Conservation (phyloP, 1,140 invertebrate species). For the Lordiphosa stackelbergi region DNA sequence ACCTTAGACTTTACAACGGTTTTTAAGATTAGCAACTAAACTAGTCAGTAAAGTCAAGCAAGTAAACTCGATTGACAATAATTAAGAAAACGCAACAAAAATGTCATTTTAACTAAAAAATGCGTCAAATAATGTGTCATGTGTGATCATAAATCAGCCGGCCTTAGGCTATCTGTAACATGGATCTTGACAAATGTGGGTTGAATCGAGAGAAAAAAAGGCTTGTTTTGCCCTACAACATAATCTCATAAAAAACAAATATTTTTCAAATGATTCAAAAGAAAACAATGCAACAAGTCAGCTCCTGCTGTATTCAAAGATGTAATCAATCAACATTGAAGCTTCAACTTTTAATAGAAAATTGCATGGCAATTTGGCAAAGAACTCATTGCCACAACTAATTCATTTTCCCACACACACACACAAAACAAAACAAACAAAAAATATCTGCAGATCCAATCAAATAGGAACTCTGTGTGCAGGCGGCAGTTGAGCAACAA, state of each 20-base stretch:
- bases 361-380: constrained; percentile 23
- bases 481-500: constrained; percentile 52
- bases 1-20: too few relatives aligned
- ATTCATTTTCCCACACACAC: constrained; percentile 12
- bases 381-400: constrained; percentile 33
- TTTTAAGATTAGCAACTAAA: too few relatives aligned
- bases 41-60: too few relatives aligned
- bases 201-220: constrained; percentile 17
- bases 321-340: too few relatives aligned
- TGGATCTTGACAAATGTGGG: constrained; percentile 61
- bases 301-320: background rate
- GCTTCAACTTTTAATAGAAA: constrained; percentile 3
- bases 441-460: constrained; percentile 16
- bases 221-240: constrained; percentile 9
- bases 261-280: background rate
- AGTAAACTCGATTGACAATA: too few relatives aligned
- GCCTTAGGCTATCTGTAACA: constrained; percentile 31
- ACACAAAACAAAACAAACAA: constrained; percentile 4
- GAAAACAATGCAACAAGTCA: background rate
- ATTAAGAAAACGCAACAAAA: too few relatives aligned
- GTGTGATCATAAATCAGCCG: constrained; percentile 49
- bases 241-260: constrained; percentile 13
- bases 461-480: constrained; percentile 11
- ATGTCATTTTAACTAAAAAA: too few relatives aligned
- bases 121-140: too few relatives aligned